Evolutionary conservation across 2,113 vertebrate species (phyloP), one percentile per base, ranked within the genome.

Genomic region (Notarius quadriscutis): DNA sequence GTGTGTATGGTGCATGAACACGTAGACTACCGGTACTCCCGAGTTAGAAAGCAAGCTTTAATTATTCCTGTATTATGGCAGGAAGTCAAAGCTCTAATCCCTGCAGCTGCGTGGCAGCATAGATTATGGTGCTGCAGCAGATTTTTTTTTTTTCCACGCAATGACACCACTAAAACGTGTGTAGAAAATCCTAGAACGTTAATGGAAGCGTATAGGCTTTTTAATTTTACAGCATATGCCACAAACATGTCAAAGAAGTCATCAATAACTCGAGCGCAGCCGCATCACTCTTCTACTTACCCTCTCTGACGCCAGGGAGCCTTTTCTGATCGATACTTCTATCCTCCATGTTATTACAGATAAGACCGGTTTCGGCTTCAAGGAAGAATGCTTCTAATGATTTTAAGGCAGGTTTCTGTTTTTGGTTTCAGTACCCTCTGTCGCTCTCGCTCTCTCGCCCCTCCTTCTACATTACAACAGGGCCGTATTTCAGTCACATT

Each of bases 261-360:
- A 74, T n/a, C 27, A 69, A 30, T 41, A 57, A 2, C 22, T 53
- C 34, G 22, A n/a, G 48, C 57, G 30, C 9, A 86, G 20, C 84
- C 69, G n/a, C 71, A 27, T 65, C 48, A 48, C 90, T 15, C 55
- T 30, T 20, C 7, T 1, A 89, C 84, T 94, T 93, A 96, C 95
- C 95, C 90, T 96, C 94, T 95, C 95, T 96, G 58, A 96, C 95
- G 94, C 95, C 94, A 83, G 95, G 95, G 90, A 96, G 94, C 81
- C 92, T 95, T 11, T 96, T 93, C 92, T 96, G 89, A 92, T 96
- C 95, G 91, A 96, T 94, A 88, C 92, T 95, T 88, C 95, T 93
- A 90, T 96, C 95, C 92, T 95, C 95, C 95, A 96, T 96, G 94
- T 93, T 93, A 93, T 91, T 92, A 89, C 87, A 72, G 85, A 89